Base-by-base conservation (phyloP, 2,113 vertebrate species). In the Cryptomyrus ogoouensis region DNA sequence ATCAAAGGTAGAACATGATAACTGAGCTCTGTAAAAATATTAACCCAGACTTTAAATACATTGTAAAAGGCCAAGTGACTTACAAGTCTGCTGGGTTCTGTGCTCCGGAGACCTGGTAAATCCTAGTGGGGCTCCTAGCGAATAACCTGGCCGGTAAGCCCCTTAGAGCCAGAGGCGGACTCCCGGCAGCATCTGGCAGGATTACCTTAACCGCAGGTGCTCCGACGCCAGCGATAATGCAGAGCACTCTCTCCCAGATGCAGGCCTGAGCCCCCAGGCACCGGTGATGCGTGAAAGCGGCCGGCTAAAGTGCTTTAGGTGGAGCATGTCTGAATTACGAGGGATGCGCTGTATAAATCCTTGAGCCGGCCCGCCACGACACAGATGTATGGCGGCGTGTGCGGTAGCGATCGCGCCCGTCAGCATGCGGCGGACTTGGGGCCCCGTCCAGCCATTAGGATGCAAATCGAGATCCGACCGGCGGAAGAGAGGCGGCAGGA, bases 401-500 rank as follows among this genome's bases (percentile, higher is more conserved):
- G 89, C 87, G 53, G 90, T 83, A 17, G 52, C 83, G 52, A 27
- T 46, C 50, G 15, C 8, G 74, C 49, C 35, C 17, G 74, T 70
- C 74, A 31, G 42, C 35, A 47, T 8, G 74, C 49, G 21, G n/a
- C 17, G 39, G 50, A 83, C 27, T 52, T n/a, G 8, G 27, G 87
- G 87, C 47, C 62, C 19, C 27, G 17, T 90, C 49, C 66, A 83
- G 88, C 92, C 90, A 91, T 89, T 89, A 91, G 83, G 52, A 87
- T 85, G 91, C 94, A 94, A 94, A 94, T 95, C 93, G 92, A 92
- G 88, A 93, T 91, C 87, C 89, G 91, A 90, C 92, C 91, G 91
- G 92, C 90, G 74, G 39, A 52, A 62, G 83, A 5, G 50, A 47
- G 88, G 91, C 19, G 27, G 53, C 84, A 27, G 46, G 62, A 70